These are phyloP conservation scores for Heloderma charlesbogerti DNA, from an alignment of 2,113 vertebrate genomes.

Conservation along the genomic window DNA sequence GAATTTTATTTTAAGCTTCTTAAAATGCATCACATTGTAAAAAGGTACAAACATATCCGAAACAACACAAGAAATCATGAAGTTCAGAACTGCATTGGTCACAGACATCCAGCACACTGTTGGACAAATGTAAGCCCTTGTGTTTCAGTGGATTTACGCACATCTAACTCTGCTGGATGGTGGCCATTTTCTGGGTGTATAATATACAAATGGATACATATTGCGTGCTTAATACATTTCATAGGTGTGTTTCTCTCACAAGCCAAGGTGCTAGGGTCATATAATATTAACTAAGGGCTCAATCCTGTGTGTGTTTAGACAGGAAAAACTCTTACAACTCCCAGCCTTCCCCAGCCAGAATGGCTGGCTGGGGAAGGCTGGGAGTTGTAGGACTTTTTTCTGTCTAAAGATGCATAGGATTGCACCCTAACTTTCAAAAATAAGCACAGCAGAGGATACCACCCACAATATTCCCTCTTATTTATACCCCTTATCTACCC, in stretches of 20 bases:
- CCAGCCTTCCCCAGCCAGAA: no score
- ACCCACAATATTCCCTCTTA: background rate
- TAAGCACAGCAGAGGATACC: background rate
- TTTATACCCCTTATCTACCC: background rate
- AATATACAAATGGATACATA: background rate
- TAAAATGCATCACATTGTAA: background rate
- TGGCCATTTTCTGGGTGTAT: background rate
- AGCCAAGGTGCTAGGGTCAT: no score
- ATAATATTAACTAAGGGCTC: background rate
- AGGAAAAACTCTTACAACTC: no score
- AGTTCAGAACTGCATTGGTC: background rate
- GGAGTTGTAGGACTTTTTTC: no score
- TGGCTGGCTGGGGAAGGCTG: no score
- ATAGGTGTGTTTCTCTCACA: background rate
- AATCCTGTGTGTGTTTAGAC: no score
- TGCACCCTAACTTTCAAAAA: background rate
- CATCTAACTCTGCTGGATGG: background rate
- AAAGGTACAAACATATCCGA: slow-evolving; percentile 2
- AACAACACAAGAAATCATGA: background rate
- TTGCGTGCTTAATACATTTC: background rate
- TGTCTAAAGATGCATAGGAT: no score
- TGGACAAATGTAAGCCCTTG: background rate
- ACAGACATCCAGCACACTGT: background rate
- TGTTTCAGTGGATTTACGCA: background rate
- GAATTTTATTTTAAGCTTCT: slow-evolving; percentile 7